Conservation (phyloP, 2,797 vertebrate species). For the Cercopithecus petaurista region DNA sequence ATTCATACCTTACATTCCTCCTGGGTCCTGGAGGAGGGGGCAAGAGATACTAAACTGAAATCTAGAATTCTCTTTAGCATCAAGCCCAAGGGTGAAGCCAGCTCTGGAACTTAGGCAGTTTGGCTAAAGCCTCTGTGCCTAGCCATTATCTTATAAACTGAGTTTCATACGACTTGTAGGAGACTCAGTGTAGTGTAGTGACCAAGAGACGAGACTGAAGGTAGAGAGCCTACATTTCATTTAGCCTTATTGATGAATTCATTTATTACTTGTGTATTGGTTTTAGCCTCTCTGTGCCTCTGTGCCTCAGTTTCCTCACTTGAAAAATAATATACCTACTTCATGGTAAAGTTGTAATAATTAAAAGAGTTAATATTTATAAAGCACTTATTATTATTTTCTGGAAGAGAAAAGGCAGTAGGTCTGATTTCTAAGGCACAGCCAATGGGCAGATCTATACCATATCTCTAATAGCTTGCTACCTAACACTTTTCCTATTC, state of each 20-base stretch:
- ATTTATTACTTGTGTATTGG: neutral
- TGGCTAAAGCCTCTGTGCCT: neutral
- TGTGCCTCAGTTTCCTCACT: neutral
- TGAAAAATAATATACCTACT: neutral
- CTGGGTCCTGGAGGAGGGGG: neutral
- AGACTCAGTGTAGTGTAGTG: neutral
- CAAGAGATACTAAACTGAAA: neutral
- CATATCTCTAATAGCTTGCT: neutral
- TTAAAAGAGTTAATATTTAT: constrained; percentile 39
- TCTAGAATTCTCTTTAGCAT: neutral
- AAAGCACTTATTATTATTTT: neutral
- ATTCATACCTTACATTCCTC: neutral
- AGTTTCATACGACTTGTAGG: neutral
- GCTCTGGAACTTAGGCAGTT: neutral
- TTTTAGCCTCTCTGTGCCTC: neutral
- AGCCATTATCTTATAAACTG: neutral
- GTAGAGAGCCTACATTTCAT: neutral
- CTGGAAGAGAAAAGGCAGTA: neutral
- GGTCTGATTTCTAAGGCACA: constrained; percentile 3
- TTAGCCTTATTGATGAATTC: neutral
- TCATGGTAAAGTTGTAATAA: neutral
- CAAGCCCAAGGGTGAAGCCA: neutral
- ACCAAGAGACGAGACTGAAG: neutral
- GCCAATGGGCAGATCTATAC: neutral
- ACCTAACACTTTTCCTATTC: constrained; percentile 44